phyloP scores from a whole-genome alignment of 2,113 vertebrate genomes.

The Stercorarius parasiticus region DNA sequence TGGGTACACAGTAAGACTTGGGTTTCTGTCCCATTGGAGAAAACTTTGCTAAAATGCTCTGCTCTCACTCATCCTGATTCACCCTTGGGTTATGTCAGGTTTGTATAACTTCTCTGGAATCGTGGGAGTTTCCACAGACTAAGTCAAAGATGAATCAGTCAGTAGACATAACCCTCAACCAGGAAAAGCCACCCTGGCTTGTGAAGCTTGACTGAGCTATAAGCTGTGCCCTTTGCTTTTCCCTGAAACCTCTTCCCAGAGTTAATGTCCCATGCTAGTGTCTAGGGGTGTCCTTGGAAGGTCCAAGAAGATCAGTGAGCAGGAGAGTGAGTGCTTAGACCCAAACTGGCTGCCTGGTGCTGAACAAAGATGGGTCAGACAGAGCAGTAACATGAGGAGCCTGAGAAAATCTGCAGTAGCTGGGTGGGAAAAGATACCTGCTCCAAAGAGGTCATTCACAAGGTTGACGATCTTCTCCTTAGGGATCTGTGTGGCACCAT shows the following conservation, averaged over 20 bases:
- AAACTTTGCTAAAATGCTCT: background rate
- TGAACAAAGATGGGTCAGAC: background rate
- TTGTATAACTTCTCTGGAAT: background rate
- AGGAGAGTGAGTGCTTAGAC: background rate
- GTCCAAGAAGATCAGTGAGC: background rate
- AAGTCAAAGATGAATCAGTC: background rate
- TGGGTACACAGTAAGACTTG: background rate
- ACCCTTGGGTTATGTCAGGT: background rate
- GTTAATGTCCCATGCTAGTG: background rate
- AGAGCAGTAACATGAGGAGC: background rate
- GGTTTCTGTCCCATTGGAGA: background rate
- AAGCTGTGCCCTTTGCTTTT: fast-evolving
- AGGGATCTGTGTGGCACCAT: constrained; percentile 69
- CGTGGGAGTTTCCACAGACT: background rate
- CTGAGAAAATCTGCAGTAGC: background rate
- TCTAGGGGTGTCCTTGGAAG: background rate
- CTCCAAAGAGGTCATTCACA: constrained; percentile 90
- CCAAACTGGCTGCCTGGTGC: background rate
- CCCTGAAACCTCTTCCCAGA: background rate
- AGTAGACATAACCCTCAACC: background rate
- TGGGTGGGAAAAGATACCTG: constrained; percentile 72
- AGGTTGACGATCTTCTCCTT: constrained; percentile 83
- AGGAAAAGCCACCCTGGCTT: background rate
- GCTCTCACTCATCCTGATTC: background rate
- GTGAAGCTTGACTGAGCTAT: background rate